Percentiles rank a stretch among this genome's conserved stretches.
Conservation (phyloP, 1,140 invertebrate genomes). For the Drosophila bipectinata region DNA sequence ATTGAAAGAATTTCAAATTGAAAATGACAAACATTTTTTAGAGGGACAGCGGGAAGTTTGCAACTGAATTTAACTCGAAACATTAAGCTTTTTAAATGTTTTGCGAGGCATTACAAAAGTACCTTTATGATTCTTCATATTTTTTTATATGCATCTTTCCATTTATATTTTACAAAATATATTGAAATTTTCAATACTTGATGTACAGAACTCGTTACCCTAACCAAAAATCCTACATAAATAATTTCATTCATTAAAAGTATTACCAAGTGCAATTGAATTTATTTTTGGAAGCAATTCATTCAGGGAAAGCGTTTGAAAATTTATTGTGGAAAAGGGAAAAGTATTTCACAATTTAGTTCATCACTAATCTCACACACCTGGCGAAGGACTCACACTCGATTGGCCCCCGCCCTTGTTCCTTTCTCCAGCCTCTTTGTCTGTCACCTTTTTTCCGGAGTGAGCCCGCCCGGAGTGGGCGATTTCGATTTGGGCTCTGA, state of each 20-base stretch:
- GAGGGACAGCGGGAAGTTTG: background rate
- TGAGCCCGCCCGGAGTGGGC: slow-evolving; percentile 39
- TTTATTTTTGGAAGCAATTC: background rate
- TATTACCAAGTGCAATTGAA: background rate
- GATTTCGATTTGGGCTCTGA: slow-evolving; percentile 63
- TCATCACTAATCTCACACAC: slow-evolving; percentile 63
- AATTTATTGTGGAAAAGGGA: slow-evolving; percentile 3
- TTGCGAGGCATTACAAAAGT: background rate
- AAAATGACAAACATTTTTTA: slow-evolving; percentile 45
- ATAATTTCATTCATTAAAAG: background rate
- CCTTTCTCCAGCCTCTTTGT: slow-evolving; percentile 2
- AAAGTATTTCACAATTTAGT: slow-evolving; percentile 42
- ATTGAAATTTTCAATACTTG: no score
- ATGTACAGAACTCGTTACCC: background rate
- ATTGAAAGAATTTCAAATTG: slow-evolving; percentile 64
- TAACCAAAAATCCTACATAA: background rate
- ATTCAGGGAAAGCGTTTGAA: background rate
- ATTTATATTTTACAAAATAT: no score
- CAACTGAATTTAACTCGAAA: background rate
- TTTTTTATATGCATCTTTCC: no score
- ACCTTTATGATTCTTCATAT: no score
- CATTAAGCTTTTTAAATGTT: background rate
- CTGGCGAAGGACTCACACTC: slow-evolving; percentile 52
- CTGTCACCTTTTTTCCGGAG: slow-evolving; percentile 25
- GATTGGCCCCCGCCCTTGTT: background rate